Conservation (phyloP, 2,888 invertebrate species). For the Mythimna impura region DNA sequence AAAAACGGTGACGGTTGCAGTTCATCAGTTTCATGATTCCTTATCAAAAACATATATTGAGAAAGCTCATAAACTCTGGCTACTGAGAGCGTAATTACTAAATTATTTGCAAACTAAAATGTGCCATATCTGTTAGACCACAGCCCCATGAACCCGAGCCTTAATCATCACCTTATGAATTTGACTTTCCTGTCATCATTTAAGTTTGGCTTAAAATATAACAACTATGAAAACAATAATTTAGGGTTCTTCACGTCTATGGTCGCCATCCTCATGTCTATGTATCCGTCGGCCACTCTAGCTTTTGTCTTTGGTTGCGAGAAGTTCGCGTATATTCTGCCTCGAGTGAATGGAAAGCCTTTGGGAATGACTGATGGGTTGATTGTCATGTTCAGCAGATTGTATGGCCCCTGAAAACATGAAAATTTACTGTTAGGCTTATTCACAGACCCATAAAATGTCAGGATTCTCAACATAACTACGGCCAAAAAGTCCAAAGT, state of each 20-base stretch:
- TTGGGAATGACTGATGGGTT: slow-evolving; percentile 63
- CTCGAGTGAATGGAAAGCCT: slow-evolving; percentile 68
- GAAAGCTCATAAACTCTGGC: no score
- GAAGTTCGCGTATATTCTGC: slow-evolving; percentile 62
- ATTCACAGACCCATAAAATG: no score
- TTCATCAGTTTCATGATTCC: no score
- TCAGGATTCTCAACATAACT: background rate
- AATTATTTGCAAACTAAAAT: no score
- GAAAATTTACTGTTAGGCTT: background rate
- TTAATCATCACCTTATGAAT: background rate
- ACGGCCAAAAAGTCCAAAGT: no score
- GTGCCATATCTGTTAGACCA: no score
- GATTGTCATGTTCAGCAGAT: slow-evolving; percentile 68
- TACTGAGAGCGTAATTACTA: no score
- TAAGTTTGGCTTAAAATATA: background rate
- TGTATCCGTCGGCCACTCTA: slow-evolving; percentile 48
- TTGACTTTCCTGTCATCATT: background rate
- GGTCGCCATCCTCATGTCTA: slow-evolving; percentile 65
- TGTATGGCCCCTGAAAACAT: slow-evolving; percentile 60
- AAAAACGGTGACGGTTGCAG: no score
- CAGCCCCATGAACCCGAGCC: no score
- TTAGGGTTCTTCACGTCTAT: slow-evolving; percentile 35
- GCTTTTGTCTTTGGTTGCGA: slow-evolving; percentile 39
- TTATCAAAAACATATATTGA: no score
- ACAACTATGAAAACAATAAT: slow-evolving; percentile 23